phyloP scores from a whole-genome alignment of 2,888 invertebrate species.

The Dermolepida albohirtum region DNA sequence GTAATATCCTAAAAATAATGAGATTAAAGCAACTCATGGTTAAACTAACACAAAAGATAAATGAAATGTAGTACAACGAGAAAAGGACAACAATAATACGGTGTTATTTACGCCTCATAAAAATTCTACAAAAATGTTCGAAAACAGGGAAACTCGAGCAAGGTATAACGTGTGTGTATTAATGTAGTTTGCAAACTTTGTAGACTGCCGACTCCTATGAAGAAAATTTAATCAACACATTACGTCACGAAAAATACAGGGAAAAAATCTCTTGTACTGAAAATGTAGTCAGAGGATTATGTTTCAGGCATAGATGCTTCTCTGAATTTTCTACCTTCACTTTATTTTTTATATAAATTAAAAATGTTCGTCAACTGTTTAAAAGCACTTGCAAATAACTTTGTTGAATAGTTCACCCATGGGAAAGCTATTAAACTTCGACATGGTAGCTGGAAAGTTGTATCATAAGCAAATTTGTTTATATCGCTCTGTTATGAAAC shows the following conservation, averaged over 20 bases:
- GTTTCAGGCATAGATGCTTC: background rate
- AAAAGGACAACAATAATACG: conserved; percentile 1
- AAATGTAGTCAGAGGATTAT: conserved; percentile 13
- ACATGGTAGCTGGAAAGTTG: conserved; percentile 4
- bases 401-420: conserved; percentile 16
- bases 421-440: conserved; percentile 22
- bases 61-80: background rate
- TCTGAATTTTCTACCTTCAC: background rate
- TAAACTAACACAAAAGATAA: conserved; percentile 2
- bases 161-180: conserved; percentile 25
- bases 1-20: conserved; percentile 8
- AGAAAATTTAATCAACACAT: conserved; percentile 25
- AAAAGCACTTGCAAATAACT: conserved; percentile 6
- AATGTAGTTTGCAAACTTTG: conserved; percentile 22
- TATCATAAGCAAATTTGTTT: conserved; percentile 6
- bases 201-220: conserved; percentile 8
- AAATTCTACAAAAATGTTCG: conserved; percentile 14
- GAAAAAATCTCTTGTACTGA: background rate
- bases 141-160: background rate
- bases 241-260: conserved; percentile 3
- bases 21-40: conserved; percentile 14
- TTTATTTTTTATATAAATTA: conserved; percentile 14
- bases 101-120: conserved; percentile 28
- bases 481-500: no score
- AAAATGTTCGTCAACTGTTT: conserved; percentile 22